These are phyloP conservation scores for Takifugu ocellatus DNA, from an alignment of 2,797 vertebrate genomes.

Conservation along the genomic window DNA sequence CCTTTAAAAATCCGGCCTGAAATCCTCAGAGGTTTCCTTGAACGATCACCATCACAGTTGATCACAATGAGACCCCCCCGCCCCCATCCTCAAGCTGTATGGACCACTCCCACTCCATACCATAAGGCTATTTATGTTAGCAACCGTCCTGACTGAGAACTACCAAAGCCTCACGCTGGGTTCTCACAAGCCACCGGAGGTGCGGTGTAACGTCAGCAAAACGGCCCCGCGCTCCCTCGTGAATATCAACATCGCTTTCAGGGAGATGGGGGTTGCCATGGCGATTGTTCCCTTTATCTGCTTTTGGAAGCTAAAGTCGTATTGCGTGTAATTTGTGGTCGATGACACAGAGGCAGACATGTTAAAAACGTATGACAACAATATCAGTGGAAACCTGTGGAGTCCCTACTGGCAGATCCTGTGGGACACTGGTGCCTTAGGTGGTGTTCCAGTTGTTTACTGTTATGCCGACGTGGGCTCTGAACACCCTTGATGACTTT, in stretches of 20 bases:
- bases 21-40: conserved; percentile 36
- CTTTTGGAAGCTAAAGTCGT: conserved; percentile 40
- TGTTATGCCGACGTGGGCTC: conserved; percentile 62
- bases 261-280: conserved; percentile 65
- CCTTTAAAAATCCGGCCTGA: conserved; percentile 31
- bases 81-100: conserved; percentile 1
- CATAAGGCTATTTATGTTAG: neutral
- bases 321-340: conserved; percentile 36
- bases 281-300: conserved; percentile 59
- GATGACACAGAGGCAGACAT: conserved; percentile 27
- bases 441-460: conserved; percentile 75
- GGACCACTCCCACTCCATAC: conserved; percentile 25
- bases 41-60: conserved; percentile 12
- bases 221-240: conserved; percentile 38
- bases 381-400: conserved; percentile 45
- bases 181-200: conserved; percentile 11
- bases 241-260: conserved; percentile 55
- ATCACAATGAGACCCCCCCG: conserved; percentile 21
- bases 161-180: conserved; percentile 5
- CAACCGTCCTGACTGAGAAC: neutral
- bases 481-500: conserved; percentile 68
- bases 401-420: conserved; percentile 60
- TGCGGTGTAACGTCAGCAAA: conserved; percentile 25
- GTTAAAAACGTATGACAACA: conserved; percentile 38
- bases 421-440: conserved; percentile 61